A percentile compares a stretch with the other conserved stretches of the same genome.
Conservation (phyloP, 2,888 invertebrate species). For the Hirtodrosophila alboralis region DNA sequence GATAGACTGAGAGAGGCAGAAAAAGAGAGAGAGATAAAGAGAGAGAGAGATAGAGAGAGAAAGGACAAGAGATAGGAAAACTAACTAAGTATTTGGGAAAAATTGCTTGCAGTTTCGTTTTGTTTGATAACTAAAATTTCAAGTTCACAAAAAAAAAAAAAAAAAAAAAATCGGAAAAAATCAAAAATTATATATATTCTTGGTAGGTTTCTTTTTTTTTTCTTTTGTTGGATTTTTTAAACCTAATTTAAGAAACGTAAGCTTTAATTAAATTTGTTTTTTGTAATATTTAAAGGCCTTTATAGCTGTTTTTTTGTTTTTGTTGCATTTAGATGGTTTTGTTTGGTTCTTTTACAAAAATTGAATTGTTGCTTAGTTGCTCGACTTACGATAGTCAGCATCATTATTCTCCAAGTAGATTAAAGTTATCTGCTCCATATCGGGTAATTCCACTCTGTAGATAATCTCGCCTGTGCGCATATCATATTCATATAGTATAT, state of each 20-base stretch:
- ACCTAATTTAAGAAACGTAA: conserved; percentile 47
- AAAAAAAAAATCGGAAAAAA: conserved; percentile 14
- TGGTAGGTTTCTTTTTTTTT: conserved; percentile 28
- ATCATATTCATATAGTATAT: conserved; percentile 35
- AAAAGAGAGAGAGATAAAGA: conserved; percentile 26
- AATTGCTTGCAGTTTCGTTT: conserved; percentile 55
- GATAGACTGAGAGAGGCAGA: conserved; percentile 27
- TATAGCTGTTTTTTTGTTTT: conserved; percentile 57
- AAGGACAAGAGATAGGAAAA: conserved; percentile 42
- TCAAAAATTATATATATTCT: conserved; percentile 51
- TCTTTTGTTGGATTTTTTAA: conserved; percentile 18
- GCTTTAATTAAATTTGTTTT: conserved; percentile 55
- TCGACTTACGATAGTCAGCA: conserved; percentile 85
- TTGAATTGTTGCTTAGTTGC: conserved; percentile 79
- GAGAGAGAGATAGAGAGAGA: conserved; percentile 17
- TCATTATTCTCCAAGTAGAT: conserved; percentile 94
- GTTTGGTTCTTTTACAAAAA: conserved; percentile 55
- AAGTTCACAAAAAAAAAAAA: conserved; percentile 21
- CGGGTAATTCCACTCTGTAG: conserved; percentile 96
- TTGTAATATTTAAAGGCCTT: conserved; percentile 52
- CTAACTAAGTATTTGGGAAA: conserved; percentile 50
- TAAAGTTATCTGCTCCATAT: conserved; percentile 97
- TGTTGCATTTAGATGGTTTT: conserved; percentile 58
- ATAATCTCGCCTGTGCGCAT: conserved; percentile 91
- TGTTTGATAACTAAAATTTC: conserved; percentile 31